phyloP scores from a whole-genome alignment of 2,113 vertebrate genomes.

The Chaenogobius annularis region DNA sequence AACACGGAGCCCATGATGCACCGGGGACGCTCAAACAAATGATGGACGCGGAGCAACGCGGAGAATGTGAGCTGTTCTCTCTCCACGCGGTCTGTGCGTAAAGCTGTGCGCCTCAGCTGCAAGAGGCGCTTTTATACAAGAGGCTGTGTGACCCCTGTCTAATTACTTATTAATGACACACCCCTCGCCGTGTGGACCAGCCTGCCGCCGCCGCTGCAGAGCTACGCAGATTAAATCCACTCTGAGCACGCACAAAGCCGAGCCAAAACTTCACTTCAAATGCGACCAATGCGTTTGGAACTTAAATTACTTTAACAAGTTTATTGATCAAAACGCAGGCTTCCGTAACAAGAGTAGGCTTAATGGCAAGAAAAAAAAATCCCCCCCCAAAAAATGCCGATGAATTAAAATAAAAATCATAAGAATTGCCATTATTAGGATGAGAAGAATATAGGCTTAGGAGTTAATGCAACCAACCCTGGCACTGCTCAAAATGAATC shows the following conservation, averaged over 20 bases:
- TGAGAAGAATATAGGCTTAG: too few relatives aligned
- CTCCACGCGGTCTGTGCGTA: conserved; percentile 36
- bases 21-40: neutral
- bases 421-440: too few relatives aligned
- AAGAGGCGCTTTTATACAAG: conserved; percentile 85
- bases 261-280: conserved; percentile 28
- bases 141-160: conserved; percentile 85
- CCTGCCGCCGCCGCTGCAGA: conserved; percentile 46
- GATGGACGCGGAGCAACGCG: neutral
- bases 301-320: too few relatives aligned
- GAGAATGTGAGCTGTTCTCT: conserved; percentile 36
- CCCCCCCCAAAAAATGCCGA: too few relatives aligned
- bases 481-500: too few relatives aligned
- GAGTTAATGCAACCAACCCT: too few relatives aligned
- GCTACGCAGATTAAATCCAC: conserved; percentile 9
- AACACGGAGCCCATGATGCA: conserved; percentile 90
- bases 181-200: conserved; percentile 84
- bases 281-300: neutral
- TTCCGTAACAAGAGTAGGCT: too few relatives aligned
- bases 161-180: conserved; percentile 98
- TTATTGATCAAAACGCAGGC: too few relatives aligned
- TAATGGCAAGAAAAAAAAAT: too few relatives aligned
- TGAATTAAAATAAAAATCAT: too few relatives aligned
- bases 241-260: neutral
- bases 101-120: conserved; percentile 54